Base-by-base conservation (phyloP, 2,797 vertebrate genomes). In the Sciurus vulgaris region DNA sequence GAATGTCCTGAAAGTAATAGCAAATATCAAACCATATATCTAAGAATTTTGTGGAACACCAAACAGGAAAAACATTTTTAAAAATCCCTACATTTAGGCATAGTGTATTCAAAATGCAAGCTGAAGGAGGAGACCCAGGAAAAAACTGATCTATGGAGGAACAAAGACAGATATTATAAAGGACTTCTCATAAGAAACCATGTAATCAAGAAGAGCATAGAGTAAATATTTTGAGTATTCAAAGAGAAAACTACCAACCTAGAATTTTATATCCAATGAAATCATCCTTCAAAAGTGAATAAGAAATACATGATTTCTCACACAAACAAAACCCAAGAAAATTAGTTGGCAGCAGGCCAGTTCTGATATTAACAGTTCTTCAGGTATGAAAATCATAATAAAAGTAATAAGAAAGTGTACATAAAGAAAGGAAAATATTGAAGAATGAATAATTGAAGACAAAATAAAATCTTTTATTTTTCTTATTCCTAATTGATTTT, bases 301-400 rank as follows among this genome's bases (percentile, higher is more conserved):
- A 2, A 92, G 28, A 91, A 93, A 69, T 20, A 69, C 77, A 83
- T 15, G 51, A 67, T 56, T 93, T 76, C 33, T 69, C 30, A 92
- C 8, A 72, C 22, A 89, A 24, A n/a, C 4, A 73, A 54, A 91
- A 79, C 28, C 17, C 33, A 26, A 70, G 59, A 26, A 73, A 92
- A 76, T 89, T 76, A 4, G 70, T 51, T 91, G 30, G 8, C 70
- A n/a, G 15, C 26, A 20, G 38, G 73, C 15, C 8, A 87, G 33
- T 4, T 13, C 41, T 33, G 22, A 41, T 30, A 4, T 85, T 70
- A 44, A 30, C 47, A 59, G 20, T 88, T 69, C 11, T 91, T 91
- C 26, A 35, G 2, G 18, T 74, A 24, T 38, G 49, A 73, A 84
- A 74, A 28, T 35, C 83, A 22, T n/a, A 12, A 38, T n/a, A 69